These are phyloP conservation scores for Apteryx owenii DNA, from an alignment of 2,113 vertebrate genomes.

Conservation along the genomic window DNA sequence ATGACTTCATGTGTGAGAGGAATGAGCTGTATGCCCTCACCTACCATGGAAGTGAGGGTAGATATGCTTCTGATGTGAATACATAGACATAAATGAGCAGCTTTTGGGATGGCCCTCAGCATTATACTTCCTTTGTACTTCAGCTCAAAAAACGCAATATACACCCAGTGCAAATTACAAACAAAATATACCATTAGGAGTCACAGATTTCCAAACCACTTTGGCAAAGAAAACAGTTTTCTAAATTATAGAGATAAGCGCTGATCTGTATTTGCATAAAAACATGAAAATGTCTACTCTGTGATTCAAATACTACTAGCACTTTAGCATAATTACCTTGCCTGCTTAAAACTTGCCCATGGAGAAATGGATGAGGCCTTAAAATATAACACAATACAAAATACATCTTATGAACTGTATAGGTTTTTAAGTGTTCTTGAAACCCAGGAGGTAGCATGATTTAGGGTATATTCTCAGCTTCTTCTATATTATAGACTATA, in stretches of 20 bases:
- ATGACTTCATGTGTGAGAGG: not conserved
- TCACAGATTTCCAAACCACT: slow-evolving; percentile 25
- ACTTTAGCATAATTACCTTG: slow-evolving; percentile 39
- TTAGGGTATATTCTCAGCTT: slow-evolving; percentile 35
- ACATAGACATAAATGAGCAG: not conserved
- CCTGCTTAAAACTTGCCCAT: slow-evolving; percentile 36
- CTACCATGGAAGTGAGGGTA: not conserved
- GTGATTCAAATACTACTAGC: slow-evolving; percentile 52
- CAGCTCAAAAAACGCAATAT: not conserved
- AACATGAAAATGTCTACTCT: slow-evolving; percentile 44
- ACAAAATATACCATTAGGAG: slow-evolving; percentile 6
- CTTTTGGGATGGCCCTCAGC: not conserved
- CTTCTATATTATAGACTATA: not conserved
- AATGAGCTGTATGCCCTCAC: not conserved
- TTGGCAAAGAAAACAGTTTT: slow-evolving; percentile 39
- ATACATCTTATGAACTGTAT: not conserved
- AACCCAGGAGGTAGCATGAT: not conserved
- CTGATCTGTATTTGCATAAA: slow-evolving; percentile 57
- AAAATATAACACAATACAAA: slow-evolving; percentile 36
- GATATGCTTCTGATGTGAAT: not conserved
- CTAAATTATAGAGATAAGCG: slow-evolving; percentile 46
- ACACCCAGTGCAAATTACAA: not conserved
- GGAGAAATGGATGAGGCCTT: slow-evolving; percentile 45
- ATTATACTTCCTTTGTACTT: not conserved
- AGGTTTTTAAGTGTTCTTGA: slow-evolving; percentile 41